Evolutionary conservation across 2,888 invertebrate genomes (phyloP), one percentile per base, ranked within the genome.

Genomic region (Acleris cristana): DNA sequence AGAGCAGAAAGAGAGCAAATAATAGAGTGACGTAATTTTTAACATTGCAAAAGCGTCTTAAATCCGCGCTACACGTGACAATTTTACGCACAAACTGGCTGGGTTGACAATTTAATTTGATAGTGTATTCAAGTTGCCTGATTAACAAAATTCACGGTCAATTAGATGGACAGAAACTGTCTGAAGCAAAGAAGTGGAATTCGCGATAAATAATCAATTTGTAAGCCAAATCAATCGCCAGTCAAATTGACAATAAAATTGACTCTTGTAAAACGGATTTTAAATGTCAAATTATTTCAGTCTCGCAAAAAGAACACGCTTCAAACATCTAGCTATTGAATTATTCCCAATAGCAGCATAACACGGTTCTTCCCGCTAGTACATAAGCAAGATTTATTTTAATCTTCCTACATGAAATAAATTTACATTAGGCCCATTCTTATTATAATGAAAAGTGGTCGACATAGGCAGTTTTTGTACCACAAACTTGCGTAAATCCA

Each of bases 401-500:
- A 26, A 61, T 60, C 60, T 65, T 57, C 45, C 65, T 61, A 63
- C 57, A 34, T 63, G 62, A 67, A 67, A 67, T 67, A 67, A 67
- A 63, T 63, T 53, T 58, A 67, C 56, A 58, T 69, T 69, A 69
- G 69, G 69, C 69, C 69, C 69, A 61, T 67, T 64, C 56, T 69
- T 58, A 67, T 62, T 34, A 58, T 67, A 53, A 67, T 58, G 40
- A 63, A 63, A 14, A 40, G 40, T 4, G 40, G 14, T 14, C 40
- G 40, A 40, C 14, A 14, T 40, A 40, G 14, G 14, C 14, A 40
- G 40, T 40, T 40, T 34, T 14, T 40, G 40, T 40, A 14, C 26
- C 40, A 12, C 4, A 14, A 14, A 4, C 4, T 40, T 40, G 40
- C 40, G 4, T 40, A 14, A 40, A 14, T 40, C 40, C 14, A 40